Base-by-base conservation (phyloP, 1,140 invertebrate genomes). In the Harpegnathos saltator region DNA sequence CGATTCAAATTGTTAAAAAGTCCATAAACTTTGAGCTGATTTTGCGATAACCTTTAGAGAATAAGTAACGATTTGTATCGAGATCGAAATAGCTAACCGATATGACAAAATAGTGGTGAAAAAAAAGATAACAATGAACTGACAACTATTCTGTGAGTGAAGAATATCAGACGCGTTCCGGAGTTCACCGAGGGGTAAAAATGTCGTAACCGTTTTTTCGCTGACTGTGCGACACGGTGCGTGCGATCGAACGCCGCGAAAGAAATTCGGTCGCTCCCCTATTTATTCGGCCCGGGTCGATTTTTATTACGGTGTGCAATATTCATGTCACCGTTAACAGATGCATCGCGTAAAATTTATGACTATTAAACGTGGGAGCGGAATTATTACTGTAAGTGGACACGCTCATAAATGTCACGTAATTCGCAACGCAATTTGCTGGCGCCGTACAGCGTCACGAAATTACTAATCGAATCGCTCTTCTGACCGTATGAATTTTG, bases 371-470 rank as follows among this genome's bases (percentile, higher is more conserved):
- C 56, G 61, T 50, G 38, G 56, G 19, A 62, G 52, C 81, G 62
- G 80, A 68, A 83, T 87, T 84, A 74, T 82, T 84, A 85, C 72
- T 84, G 83, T 86, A 86, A 87, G 85, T 86, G 85, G 74, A 84
- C 63, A 44, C 44, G 77, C 68, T 72, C 68, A 63, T 86, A 84
- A 87, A 86, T 75, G 85, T 87, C 72, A 82, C 59, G 54, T 73
- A 86, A 75, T 73, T 86, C 68, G 59, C 80, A 68, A 54, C 77
- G 71, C 86, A 78, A 87, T 86, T 87, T 73, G 85, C 85, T 24
- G 38, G 54, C 15, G 50, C 56, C n/a, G 81, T 48, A 50, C 52
- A 73, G 44, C 62, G 72, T 61, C 75, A 74, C 77, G 54, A 84
- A 87, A 86, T 87, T 81, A 84, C 83, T 87, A 87, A 87, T 85